These are phyloP conservation scores for Neotoma lepida DNA, from an alignment of 2,113 vertebrate genomes.

Conservation along the genomic window DNA sequence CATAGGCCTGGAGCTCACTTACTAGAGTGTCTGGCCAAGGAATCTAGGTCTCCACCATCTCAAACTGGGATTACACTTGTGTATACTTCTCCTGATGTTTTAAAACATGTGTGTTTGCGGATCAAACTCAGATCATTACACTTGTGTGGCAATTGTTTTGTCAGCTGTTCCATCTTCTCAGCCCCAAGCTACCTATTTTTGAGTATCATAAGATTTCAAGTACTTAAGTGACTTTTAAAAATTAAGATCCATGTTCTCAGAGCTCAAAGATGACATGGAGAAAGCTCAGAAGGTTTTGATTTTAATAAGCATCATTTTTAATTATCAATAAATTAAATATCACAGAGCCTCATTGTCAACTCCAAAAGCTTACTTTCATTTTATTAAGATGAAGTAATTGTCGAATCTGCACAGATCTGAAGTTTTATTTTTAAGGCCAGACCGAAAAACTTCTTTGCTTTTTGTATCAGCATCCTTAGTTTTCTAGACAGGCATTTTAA, in stretches of 20 bases:
- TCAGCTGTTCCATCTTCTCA: neutral
- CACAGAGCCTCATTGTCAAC: neutral
- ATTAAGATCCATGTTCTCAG: conserved; percentile 37
- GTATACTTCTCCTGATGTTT: neutral
- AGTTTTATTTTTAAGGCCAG: conserved; percentile 42
- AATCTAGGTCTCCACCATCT: too few relatives aligned
- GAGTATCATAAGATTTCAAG: neutral
- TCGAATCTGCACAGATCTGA: neutral
- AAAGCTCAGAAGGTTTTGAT: neutral
- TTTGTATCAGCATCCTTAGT: conserved; percentile 45
- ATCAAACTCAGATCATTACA: neutral
- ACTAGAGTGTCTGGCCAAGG: neutral
- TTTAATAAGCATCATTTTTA: conserved; percentile 34
- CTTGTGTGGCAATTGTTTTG: neutral
- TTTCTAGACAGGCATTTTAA: conserved; percentile 67
- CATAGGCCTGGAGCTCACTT: neutral
- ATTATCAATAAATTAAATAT: conserved; percentile 44
- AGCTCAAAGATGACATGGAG: neutral
- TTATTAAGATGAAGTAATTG: conserved; percentile 66
- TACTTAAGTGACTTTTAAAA: conserved; percentile 21
- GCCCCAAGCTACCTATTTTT: neutral
- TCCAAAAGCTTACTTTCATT: conserved; percentile 23
- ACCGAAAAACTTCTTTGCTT: conserved; percentile 49
- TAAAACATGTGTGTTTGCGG: neutral
- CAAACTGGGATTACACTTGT: neutral